Evolutionary conservation across 2,888 invertebrate species (phyloP), one percentile per base, ranked within the genome.

Genomic region (Nycteola revayana): DNA sequence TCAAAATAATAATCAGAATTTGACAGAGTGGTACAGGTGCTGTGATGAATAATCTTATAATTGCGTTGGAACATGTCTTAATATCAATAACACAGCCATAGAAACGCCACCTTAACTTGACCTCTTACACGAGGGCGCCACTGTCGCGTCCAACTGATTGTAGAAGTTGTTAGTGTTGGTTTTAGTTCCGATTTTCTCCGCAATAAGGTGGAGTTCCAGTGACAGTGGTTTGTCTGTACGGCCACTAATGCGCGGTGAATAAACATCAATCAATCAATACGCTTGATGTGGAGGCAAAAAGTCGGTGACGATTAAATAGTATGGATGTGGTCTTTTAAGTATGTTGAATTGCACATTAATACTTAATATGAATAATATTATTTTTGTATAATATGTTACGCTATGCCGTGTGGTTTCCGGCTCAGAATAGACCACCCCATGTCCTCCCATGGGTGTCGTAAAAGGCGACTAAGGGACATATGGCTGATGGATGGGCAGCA

Each of bases 241-340:
- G 36, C 64, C 68, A 61, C 74, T 75, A 74, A 78, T 72, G 78
- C 71, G 49, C 64, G 57, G 52, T 71, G 76, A 81, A 75, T 76
- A 81, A 84, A 86, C 82, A 86, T 73, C 82, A 67, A 87, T 88
- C 87, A 82, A 86, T 86, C 86, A 85, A 69, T 67, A 46, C 42
- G 32, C 35, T 48, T 66, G 71, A 72, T 74, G 60, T 68, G 66
- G 62, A 66, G 61, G 63, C 65, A 69, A 75, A 76, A 76, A 72
- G 44, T 66, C 37, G 48, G 41, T 39, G 24, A 9, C 27, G 25
- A 45, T 10, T 6, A 40, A 49, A 32, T 38, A 55, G 34, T 65
- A 42, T 71, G 75, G 81, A 83, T 60, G 45, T 2, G 48, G 25
- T 44, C 34, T 37, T 41, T 18, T 32, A n/a, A n/a, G n/a, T n/a